A percentile compares a stretch with the other conserved stretches of the same genome.
Evolutionary conservation across 2,113 vertebrate species (phyloP).

Genomic region (Grammomys dolichurus): DNA sequence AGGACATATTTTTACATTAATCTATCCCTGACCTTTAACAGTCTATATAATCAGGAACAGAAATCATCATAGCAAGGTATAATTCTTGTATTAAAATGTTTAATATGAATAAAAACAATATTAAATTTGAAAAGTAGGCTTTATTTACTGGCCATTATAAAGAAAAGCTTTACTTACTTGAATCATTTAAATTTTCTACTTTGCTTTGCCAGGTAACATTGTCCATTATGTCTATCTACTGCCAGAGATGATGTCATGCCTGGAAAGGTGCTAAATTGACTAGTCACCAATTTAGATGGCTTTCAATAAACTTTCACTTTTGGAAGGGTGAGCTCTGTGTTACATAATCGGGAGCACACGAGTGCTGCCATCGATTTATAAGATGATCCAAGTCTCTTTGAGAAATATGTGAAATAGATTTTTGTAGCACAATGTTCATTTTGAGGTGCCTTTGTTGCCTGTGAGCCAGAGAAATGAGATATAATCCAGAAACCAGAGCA

Average conservation of each 20-base stretch:
- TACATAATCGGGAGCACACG: background rate
- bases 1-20: background rate
- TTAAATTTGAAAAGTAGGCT: background rate
- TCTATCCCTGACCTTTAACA: background rate
- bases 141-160: background rate
- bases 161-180: background rate
- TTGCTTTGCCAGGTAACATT: background rate
- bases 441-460: background rate
- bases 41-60: background rate
- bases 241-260: background rate
- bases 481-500: background rate
- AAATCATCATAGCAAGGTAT: background rate
- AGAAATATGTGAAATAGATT: background rate
- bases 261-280: background rate
- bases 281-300: background rate
- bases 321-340: background rate
- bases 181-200: background rate
- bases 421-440: background rate
- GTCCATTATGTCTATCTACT: background rate
- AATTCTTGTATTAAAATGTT: background rate
- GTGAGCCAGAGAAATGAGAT: background rate
- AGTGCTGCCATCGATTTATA: background rate
- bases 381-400: background rate
- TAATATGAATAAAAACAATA: background rate
- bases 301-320: background rate